These are phyloP conservation scores for Gymnothorax reevesii DNA, from an alignment of 2,797 vertebrate genomes.

Conservation along the genomic window DNA sequence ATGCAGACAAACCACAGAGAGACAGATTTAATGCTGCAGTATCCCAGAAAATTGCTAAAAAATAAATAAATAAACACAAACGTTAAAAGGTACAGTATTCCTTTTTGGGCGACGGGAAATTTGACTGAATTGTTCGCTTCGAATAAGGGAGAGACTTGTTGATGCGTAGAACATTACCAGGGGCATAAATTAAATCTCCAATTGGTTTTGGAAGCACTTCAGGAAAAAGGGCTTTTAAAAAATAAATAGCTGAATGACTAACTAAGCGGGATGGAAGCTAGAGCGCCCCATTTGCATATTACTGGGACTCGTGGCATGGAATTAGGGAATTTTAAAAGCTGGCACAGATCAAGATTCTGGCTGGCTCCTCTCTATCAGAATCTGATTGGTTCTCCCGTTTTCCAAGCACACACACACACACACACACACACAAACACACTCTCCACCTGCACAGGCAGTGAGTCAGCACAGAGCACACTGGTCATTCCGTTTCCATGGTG, in stretches of 20 bases:
- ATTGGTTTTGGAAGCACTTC: conserved; percentile 7
- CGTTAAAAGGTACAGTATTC: conserved; percentile 54
- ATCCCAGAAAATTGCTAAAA: conserved; percentile 43
- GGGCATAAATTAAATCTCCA: conserved; percentile 6
- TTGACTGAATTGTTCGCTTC: conserved; percentile 19
- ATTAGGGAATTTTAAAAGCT: conserved; percentile 21
- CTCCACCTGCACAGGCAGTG: conserved; percentile 50
- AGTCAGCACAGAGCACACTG: conserved; percentile 63
- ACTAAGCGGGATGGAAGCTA: not conserved
- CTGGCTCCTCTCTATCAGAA: not conserved
- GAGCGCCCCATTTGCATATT: conserved; percentile 15
- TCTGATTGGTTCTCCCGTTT: not conserved
- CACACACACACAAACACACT: conserved; percentile 32
- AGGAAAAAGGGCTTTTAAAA: conserved; percentile 9
- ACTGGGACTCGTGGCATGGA: not conserved
- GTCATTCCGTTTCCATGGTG: conserved; percentile 67
- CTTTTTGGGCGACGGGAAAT: conserved; percentile 36
- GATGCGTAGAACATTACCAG: conserved; percentile 9
- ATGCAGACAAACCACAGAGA: not conserved
- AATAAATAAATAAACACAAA: conserved; percentile 18
- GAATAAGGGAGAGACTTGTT: conserved; percentile 14
- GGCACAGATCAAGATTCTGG: conserved; percentile 17
- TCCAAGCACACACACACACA: conserved; percentile 40
- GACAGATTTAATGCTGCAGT: conserved; percentile 44
- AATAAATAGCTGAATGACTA: conserved; percentile 16